These are phyloP conservation scores for Sphaerodactylus townsendi DNA, from an alignment of 2,113 vertebrate species.

Conservation along the genomic window DNA sequence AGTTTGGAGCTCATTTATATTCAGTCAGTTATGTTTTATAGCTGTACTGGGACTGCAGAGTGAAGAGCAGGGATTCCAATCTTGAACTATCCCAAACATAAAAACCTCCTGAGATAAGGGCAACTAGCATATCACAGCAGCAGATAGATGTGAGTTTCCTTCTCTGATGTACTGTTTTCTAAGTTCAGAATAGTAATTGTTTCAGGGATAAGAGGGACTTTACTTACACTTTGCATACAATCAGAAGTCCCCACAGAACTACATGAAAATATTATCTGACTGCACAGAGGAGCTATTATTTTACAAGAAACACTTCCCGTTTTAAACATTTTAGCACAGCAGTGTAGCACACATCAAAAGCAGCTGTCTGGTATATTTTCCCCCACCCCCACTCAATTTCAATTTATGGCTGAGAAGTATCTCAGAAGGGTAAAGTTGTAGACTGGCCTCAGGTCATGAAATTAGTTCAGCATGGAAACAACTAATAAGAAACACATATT, in stretches of 20 bases:
- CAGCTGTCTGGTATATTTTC: conserved; percentile 20
- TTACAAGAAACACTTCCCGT: not conserved
- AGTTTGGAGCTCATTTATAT: not conserved
- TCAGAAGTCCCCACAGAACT: not conserved
- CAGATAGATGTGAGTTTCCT: not conserved
- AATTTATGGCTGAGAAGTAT: conserved; percentile 51
- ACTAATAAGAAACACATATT: conserved; percentile 56
- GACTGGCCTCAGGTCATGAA: conserved; percentile 62
- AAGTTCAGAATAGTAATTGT: not conserved
- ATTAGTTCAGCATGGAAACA: conserved; percentile 60
- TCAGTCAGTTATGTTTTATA: not conserved
- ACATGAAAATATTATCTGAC: not conserved
- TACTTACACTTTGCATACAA: not conserved
- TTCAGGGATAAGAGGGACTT: no score
- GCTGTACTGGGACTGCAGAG: not conserved
- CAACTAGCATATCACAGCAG: not conserved
- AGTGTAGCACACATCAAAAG: not conserved
- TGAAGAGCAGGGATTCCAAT: not conserved
- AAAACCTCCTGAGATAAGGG: not conserved
- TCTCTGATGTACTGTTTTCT: not conserved
- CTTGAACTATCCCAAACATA: not conserved
- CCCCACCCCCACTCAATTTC: not conserved
- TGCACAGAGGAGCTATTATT: not conserved
- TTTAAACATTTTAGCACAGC: not conserved
- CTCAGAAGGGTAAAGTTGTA: conserved; percentile 49